Evolutionary conservation across 2,888 invertebrate species (phyloP).

Genomic region (Lordiphosa andalusiaca): DNA sequence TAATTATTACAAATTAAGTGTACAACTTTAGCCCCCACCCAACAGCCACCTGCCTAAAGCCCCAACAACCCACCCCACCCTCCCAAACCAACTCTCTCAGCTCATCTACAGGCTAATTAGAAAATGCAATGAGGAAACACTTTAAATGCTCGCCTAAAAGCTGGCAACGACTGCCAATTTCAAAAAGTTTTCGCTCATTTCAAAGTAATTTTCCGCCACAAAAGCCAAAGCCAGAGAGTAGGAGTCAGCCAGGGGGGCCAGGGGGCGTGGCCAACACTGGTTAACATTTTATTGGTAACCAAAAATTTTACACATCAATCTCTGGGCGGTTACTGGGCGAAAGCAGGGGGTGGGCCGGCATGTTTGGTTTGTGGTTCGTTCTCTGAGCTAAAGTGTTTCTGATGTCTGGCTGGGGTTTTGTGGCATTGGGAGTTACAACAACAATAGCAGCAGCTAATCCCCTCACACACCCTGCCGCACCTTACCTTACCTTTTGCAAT

Average conservation of each 20-base stretch:
- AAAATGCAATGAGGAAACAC: constrained; percentile 44
- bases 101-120: constrained; percentile 47
- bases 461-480: background rate
- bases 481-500: constrained; percentile 33
- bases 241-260: background rate
- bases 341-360: background rate
- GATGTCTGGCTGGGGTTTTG: constrained; percentile 58
- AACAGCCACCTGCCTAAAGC: too few relatives aligned
- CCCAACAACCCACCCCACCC: too few relatives aligned
- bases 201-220: constrained; percentile 68
- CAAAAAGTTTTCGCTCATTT: constrained; percentile 46
- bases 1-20: constrained; percentile 69
- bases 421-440: constrained; percentile 15
- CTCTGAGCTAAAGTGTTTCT: constrained; percentile 57
- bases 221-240: constrained; percentile 30
- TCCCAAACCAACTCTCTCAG: constrained; percentile 14
- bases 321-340: constrained; percentile 2
- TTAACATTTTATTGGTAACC: constrained; percentile 71
- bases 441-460: constrained; percentile 27
- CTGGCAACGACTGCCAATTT: constrained; percentile 22
- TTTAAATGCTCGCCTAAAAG: constrained; percentile 45
- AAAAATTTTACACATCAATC: constrained; percentile 69
- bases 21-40: constrained; percentile 34
- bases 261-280: constrained; percentile 22
- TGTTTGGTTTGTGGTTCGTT: constrained; percentile 33